These are phyloP conservation scores for Cantharis flavilabris DNA, from an alignment of 2,888 invertebrate genomes.

Conservation along the genomic window DNA sequence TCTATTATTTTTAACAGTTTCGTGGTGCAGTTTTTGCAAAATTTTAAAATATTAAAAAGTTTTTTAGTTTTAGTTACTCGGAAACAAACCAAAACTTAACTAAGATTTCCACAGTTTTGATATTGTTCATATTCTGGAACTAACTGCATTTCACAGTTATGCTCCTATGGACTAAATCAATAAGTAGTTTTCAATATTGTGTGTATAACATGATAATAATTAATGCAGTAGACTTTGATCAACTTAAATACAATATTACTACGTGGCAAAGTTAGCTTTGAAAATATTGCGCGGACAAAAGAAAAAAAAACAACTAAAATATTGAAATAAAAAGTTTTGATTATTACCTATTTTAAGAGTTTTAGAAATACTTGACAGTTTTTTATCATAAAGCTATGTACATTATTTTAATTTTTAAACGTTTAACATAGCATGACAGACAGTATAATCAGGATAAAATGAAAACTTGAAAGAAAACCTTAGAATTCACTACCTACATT, in stretches of 20 bases:
- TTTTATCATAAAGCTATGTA: too few relatives aligned
- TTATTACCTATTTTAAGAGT: too few relatives aligned
- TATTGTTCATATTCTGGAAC: conserved; percentile 35
- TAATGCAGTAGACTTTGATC: conserved; percentile 38
- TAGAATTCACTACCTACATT: too few relatives aligned
- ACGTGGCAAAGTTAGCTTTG: not conserved
- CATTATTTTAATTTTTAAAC: too few relatives aligned
- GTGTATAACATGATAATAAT: conserved; percentile 37
- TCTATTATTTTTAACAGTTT: not conserved
- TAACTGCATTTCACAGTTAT: conserved; percentile 39
- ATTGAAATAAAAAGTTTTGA: not conserved
- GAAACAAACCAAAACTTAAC: conserved; percentile 12
- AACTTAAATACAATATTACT: conserved; percentile 24
- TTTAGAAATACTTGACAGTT: too few relatives aligned
- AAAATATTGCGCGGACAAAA: not conserved
- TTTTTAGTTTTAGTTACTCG: not conserved
- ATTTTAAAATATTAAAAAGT: not conserved
- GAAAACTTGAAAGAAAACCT: too few relatives aligned
- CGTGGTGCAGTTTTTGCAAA: not conserved
- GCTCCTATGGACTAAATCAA: conserved; percentile 47
- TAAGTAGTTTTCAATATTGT: conserved; percentile 45
- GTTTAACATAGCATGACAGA: too few relatives aligned
- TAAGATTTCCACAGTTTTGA: conserved; percentile 19
- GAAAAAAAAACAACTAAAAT: not conserved
- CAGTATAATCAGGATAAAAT: too few relatives aligned